Percentiles rank a stretch among this genome's conserved stretches.
Evolutionary conservation across 2,797 vertebrate species (phyloP).

Genomic region (Antennarius maculatus): DNA sequence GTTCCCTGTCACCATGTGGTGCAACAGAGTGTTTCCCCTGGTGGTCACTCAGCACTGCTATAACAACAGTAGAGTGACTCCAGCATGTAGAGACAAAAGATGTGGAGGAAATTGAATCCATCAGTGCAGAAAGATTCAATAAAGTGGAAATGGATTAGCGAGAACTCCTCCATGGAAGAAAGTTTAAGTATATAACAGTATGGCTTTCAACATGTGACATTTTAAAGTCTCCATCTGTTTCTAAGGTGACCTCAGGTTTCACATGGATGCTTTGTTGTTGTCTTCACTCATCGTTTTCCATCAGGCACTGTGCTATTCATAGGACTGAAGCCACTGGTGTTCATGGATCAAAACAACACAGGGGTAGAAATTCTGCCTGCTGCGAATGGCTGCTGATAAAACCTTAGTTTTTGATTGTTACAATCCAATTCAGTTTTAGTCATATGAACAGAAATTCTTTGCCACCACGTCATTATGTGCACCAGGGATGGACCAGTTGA

Average conservation of each 20-base stretch:
- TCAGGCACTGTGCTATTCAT: slow-evolving; percentile 55
- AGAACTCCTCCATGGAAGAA: not conserved
- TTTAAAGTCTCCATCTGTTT: slow-evolving; percentile 4
- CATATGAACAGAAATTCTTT: not conserved
- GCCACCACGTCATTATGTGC: slow-evolving; percentile 28
- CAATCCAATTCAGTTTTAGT: slow-evolving; percentile 1
- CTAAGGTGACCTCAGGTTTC: slow-evolving; percentile 44
- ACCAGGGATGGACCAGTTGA: not conserved
- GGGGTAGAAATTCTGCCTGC: slow-evolving; percentile 14
- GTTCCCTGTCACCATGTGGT: not conserved
- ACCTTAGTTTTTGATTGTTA: slow-evolving; percentile 5
- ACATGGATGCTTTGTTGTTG: slow-evolving; percentile 26
- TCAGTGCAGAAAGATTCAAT: slow-evolving; percentile 10
- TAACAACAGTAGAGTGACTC: slow-evolving; percentile 64
- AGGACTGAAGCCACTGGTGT: slow-evolving; percentile 34
- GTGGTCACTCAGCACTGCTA: slow-evolving; percentile 57
- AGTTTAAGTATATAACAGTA: not conserved
- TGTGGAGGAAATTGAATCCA: slow-evolving; percentile 41
- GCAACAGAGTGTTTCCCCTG: slow-evolving; percentile 13
- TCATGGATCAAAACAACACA: slow-evolving; percentile 45
- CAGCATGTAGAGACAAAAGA: slow-evolving; percentile 33
- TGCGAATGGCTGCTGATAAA: slow-evolving; percentile 21
- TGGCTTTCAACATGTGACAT: not conserved
- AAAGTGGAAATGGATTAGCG: not conserved
- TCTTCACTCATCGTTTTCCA: slow-evolving; percentile 49